Evolutionary conservation across 2,797 vertebrate species (phyloP).

Genomic region (Tarsius wallacei): DNA sequence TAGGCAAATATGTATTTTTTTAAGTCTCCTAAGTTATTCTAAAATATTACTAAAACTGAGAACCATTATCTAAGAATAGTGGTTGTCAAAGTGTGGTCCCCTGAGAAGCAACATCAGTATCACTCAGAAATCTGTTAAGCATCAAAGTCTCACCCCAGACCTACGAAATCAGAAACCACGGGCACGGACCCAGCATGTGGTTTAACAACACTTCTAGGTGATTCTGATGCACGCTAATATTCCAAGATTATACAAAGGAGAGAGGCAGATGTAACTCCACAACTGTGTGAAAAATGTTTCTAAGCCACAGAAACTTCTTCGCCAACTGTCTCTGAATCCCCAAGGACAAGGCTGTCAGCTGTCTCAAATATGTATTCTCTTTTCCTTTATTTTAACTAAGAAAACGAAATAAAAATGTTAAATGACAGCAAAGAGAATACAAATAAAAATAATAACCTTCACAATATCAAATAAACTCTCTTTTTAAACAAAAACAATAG

Average conservation of each 20-base stretch:
- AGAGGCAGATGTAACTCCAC: not conserved
- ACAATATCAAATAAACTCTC: not conserved
- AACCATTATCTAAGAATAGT: not conserved
- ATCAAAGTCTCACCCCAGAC: not conserved
- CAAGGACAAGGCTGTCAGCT: not conserved
- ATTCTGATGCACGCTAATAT: not conserved
- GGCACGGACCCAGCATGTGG: not conserved
- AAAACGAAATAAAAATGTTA: conserved; percentile 34
- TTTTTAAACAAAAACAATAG: conserved; percentile 43
- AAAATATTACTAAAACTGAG: conserved; percentile 32
- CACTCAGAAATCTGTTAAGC: not conserved
- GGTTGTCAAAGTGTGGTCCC: not conserved
- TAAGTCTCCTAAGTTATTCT: conserved; percentile 6
- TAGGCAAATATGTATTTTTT: not conserved
- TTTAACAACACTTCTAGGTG: not conserved
- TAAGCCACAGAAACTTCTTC: not conserved
- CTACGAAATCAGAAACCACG: conserved; percentile 28
- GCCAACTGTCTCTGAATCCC: not conserved
- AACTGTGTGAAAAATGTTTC: conserved; percentile 8
- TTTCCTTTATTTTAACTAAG: conserved; percentile 25
- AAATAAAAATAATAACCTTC: conserved; percentile 54
- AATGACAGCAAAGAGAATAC: conserved; percentile 49
- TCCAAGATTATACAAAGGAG: not conserved
- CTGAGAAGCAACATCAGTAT: not conserved
- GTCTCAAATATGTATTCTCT: not conserved